Evolutionary conservation across 23 tunicate genomes (phyloP), one percentile per base, ranked within the genome.

Genomic region (Oikopleura albicans): DNA sequence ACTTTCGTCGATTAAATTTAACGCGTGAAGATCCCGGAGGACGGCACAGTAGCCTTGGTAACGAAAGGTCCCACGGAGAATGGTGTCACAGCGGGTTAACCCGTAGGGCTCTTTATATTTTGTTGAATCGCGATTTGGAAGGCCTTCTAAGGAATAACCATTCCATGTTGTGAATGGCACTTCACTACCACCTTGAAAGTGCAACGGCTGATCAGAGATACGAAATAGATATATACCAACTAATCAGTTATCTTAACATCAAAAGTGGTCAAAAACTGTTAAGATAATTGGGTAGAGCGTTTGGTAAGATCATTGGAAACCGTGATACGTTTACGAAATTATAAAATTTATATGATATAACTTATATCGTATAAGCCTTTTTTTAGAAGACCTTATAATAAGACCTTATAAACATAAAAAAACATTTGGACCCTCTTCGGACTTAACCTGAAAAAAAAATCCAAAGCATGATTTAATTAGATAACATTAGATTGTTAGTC

Each of bases 41-140:
- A 41, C 39, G 8, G 31, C 28, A n/a, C 83, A 76, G 36, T 37
- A 76, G 29, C 63, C 86, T 41, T 87, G 91, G 87, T 94, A 94
- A 35, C 98, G 86, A 31, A 94, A 86, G 40, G 98, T 94, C 40
- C 98, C 98, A 35, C 98, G 40, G 0, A 94, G 36, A 4, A 94
- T 39, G 40, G 96, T 94, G 39, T 94, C 86, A 31, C 86, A 89
- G 0, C 84, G 37, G 33, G 85, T 85, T 31, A 94, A 66, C 2
- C 87, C 91, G 84, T 94, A 94, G 59, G 87, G 87, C n/a, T 88
- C 84, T 40, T 85, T 89, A 63, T 94, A 94, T 83, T 59, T 84
- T n/a, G 85, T 76, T 28, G 98, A 94, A 75, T 94, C 96, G 1
- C 98, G 83, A 84, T 94, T 94, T n/a, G 98, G 95, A 37, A 94